These are phyloP conservation scores for Eristalis intricaria DNA, from an alignment of 2,888 invertebrate genomes.

Conservation along the genomic window DNA sequence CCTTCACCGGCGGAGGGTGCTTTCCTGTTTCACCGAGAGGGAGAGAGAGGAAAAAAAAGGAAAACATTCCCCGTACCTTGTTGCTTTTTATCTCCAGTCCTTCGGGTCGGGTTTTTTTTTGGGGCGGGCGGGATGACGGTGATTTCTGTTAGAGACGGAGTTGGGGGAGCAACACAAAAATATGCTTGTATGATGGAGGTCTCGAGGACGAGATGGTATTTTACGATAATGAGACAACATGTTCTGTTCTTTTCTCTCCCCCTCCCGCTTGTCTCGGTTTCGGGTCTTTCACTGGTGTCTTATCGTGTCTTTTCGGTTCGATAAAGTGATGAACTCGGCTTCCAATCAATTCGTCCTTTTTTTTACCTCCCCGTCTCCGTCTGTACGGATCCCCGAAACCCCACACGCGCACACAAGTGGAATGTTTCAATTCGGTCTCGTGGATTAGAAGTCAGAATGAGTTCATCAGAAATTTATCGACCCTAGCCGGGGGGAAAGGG, in stretches of 20 bases:
- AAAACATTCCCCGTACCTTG: constrained; percentile 17
- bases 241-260: background rate
- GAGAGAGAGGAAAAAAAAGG: background rate
- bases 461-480: constrained; percentile 71
- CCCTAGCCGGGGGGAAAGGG: constrained; percentile 20
- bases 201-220: constrained; percentile 39
- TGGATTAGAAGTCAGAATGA: constrained; percentile 63
- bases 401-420: constrained; percentile 8
- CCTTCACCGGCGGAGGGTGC: background rate
- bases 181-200: constrained; percentile 58
- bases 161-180: constrained; percentile 7
- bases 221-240: constrained; percentile 60
- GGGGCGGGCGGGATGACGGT: constrained; percentile 6
- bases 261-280: background rate
- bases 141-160: background rate
- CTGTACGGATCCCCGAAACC: too few species aligned
- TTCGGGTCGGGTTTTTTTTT: background rate
- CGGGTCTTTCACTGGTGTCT: background rate
- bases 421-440: constrained; percentile 57
- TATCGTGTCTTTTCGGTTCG: constrained; percentile 32
- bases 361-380: background rate
- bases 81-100: constrained; percentile 39
- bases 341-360: constrained; percentile 44
- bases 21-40: background rate
- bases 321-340: constrained; percentile 56